phyloP scores from a whole-genome alignment of 2,888 invertebrate genomes.

The Drosophila niveifrons region DNA sequence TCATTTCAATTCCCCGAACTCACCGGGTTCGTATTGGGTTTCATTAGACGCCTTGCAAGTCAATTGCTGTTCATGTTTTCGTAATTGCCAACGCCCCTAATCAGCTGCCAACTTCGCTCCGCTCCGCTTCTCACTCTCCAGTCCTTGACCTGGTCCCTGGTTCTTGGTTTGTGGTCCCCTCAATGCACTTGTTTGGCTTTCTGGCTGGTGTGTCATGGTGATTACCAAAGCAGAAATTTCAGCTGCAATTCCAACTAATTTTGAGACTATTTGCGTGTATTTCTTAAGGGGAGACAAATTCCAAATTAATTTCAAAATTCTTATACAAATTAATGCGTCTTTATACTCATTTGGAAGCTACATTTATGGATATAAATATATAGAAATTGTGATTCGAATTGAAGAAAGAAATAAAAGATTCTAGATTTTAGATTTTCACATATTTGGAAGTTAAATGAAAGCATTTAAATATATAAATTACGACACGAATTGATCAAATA shows the following conservation, averaged over 20 bases:
- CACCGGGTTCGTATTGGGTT: slow-evolving; percentile 55
- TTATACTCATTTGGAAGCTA: neutral
- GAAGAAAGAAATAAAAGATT: too few species aligned
- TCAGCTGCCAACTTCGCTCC: slow-evolving; percentile 6
- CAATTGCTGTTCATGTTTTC: slow-evolving; percentile 77
- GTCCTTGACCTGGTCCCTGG: neutral
- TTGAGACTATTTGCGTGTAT: too few species aligned
- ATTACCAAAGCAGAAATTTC: neutral
- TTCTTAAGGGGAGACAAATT: neutral
- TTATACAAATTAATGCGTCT: neutral
- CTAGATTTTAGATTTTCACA: too few species aligned
- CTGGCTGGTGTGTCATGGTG: slow-evolving; percentile 58
- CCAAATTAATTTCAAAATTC: neutral
- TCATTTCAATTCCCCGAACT: slow-evolving; percentile 37
- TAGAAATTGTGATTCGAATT: too few species aligned
- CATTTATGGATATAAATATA: too few species aligned
- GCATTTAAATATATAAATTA: too few species aligned
- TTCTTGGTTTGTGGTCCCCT: too few species aligned
- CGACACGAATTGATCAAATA: too few species aligned
- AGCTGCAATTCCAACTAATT: neutral
- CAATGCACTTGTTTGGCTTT: slow-evolving; percentile 54
- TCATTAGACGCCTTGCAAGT: slow-evolving; percentile 61
- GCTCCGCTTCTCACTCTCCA: neutral
- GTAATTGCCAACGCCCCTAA: slow-evolving; percentile 59
- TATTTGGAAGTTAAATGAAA: too few species aligned